Base-by-base conservation (phyloP, 1,140 invertebrate genomes). In the Leptinotarsa lineolata region DNA sequence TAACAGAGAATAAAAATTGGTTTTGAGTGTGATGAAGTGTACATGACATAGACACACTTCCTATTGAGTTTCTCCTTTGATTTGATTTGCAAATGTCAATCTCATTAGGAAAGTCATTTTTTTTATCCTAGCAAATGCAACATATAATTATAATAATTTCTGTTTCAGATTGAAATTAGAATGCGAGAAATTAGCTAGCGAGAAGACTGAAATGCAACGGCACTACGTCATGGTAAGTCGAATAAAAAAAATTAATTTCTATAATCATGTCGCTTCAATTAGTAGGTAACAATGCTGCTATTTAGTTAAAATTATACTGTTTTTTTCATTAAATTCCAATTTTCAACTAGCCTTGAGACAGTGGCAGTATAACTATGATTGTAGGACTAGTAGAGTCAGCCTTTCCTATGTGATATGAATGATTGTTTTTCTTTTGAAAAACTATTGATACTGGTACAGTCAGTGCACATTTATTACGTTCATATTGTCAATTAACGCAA, bases 151-250 rank as follows among this genome's bases (percentile, higher is more conserved):
- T 67, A 54, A 68, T 77, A 75, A 83, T 79, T 83, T 81, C 79
- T 74, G 75, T 91, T 92, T 80, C 89, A 93, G 92, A 85, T 88
- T 93, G 85, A 93, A 93, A 88, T 88, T 93, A 84, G 92, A 93
- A 88, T 93, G 91, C 85, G 96, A 98, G 87, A 98, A 98, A 88
- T 87, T 97, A 85, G 94, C 93, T 78, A 94, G 92, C 86, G 96
- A 98, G 89, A 98, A 98, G 90, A 97, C 95, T 85, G 95, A 97
- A 89, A 97, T 97, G 92, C 95, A 97, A 86, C 91, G 96, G 87
- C 95, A 97, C 89, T 97, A 97, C 87, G 95, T 97, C 82, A 97
- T 97, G 95, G 94, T 96, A 88, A 93, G 92, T 88, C 44, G 58
- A 60, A 67, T 24, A 48, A n/a, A 72, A 65, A 66, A 72, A 67